Percentiles rank a stretch among this genome's conserved stretches.
These are phyloP conservation scores for Choristoneura rosaceana DNA, from an alignment of 2,888 invertebrate genomes.

Conservation along the genomic window DNA sequence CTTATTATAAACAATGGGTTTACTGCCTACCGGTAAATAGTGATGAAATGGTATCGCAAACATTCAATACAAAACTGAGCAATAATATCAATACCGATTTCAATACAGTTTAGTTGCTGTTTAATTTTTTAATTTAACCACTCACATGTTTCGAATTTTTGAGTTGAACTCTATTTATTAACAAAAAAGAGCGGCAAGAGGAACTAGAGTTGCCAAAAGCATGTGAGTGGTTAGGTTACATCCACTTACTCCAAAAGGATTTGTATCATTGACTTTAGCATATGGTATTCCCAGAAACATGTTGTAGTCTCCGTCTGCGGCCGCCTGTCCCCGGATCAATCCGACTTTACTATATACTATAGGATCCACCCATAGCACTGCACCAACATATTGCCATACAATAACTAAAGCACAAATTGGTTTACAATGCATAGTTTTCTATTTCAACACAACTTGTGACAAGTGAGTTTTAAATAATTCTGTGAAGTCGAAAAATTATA, in stretches of 20 bases:
- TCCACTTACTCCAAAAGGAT: background rate
- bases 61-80: too few species aligned
- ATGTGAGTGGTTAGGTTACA: background rate
- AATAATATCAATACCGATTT: too few species aligned
- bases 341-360: background rate
- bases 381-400: background rate
- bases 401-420: background rate
- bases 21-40: background rate
- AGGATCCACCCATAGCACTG: background rate
- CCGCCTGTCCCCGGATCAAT: background rate
- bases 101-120: too few species aligned
- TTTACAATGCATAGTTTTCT: background rate
- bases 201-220: background rate
- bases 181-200: too few species aligned
- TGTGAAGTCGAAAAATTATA: too few species aligned
- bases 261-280: background rate
- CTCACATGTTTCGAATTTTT: too few species aligned
- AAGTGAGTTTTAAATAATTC: too few species aligned
- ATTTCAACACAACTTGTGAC: background rate
- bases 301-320: background rate
- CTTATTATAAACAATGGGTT: background rate
- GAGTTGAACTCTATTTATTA: too few species aligned
- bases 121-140: too few species aligned
- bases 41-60: too few species aligned
- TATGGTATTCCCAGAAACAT: slow-evolving; percentile 8